Base-by-base conservation (phyloP, 2,888 invertebrate genomes). In the Epirrhoe tristata region DNA sequence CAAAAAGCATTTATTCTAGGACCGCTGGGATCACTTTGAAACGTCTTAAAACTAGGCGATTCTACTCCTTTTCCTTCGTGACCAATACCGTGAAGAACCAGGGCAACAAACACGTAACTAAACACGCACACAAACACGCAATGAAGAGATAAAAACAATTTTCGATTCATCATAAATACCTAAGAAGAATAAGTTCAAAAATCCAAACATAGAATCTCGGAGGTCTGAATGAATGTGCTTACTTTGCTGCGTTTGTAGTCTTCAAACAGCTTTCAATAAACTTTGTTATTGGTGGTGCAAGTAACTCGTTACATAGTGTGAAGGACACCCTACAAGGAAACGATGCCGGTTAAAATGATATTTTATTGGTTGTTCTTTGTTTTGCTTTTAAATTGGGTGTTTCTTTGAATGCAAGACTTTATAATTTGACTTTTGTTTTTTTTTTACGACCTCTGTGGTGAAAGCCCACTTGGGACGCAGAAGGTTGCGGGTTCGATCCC, bases 311-410 rank as follows among this genome's bases (percentile, higher is more conserved):
- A 59, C 48, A 58, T 68, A 53, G 53, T 55, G 36, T 50, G 64
- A 72, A 63, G 46, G 72, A 69, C 68, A 56, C 46, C 61, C 43
- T 56, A 72, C 72, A 72, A 48, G 58, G 43, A 60, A 58, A 36
- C 55, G 52, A 46, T 55, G 3, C 34, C 39, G 31, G 32, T 70
- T 67, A 67, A 69, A 48, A 65, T 48, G 4, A 56, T 46, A 24
- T 70, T 72, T 72, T 72, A 70, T 70, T 58, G 51, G 51, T 58
- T 58, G 46, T n/a, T 58, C 51, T 61, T 14, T 59, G 53, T 36
- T 10, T 51, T 59, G n/a, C 5, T 36, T 51, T 24, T 51, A 50
- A 34, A 51, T 48, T 48, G 48, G 48, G 48, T 48, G 48, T 48
- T 48, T 46, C 46, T 46, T 46, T 14, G 4, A 14, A 6, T 16